phyloP scores from a whole-genome alignment of 1,140 invertebrate species.

The Bradysia coprophila region DNA sequence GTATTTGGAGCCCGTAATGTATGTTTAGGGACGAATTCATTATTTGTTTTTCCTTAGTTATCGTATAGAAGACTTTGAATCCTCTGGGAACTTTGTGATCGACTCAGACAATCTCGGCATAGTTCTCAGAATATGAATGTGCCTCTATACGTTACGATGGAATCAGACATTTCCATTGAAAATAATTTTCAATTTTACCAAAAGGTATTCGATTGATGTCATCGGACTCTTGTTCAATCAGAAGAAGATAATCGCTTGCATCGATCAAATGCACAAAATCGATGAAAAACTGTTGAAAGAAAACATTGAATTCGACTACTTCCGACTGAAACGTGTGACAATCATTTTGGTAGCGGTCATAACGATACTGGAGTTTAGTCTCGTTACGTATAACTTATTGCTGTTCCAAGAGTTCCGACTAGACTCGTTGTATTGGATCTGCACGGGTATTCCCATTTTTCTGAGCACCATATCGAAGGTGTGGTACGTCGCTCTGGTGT shows the following conservation, averaged over 20 bases:
- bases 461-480: slow-evolving; percentile 21
- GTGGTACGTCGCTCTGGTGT: slow-evolving; percentile 19
- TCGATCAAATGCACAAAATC: slow-evolving; percentile 15
- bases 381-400: slow-evolving; percentile 10
- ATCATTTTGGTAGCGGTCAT: slow-evolving; percentile 14
- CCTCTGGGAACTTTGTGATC: background rate
- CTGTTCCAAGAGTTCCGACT: background rate
- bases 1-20: slow-evolving; percentile 19
- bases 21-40: background rate
- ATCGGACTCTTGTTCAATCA: slow-evolving; percentile 16
- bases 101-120: background rate
- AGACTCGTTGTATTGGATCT: slow-evolving; percentile 11
- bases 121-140: background rate
- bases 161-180: no score
- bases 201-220: no score
- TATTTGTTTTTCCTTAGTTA: background rate
- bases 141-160: slow-evolving; percentile 10
- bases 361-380: slow-evolving; percentile 11
- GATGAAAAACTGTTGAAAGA: slow-evolving; percentile 16
- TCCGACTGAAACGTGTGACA: slow-evolving; percentile 10
- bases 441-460: slow-evolving; percentile 16
- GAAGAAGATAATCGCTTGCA: slow-evolving; percentile 12
- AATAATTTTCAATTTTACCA: no score
- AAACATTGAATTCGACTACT: slow-evolving; percentile 14
- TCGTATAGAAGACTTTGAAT: background rate